Evolutionary conservation across 2,797 vertebrate genomes (phyloP), one percentile per base, ranked within the genome.

Genomic region (Scleropages formosus): DNA sequence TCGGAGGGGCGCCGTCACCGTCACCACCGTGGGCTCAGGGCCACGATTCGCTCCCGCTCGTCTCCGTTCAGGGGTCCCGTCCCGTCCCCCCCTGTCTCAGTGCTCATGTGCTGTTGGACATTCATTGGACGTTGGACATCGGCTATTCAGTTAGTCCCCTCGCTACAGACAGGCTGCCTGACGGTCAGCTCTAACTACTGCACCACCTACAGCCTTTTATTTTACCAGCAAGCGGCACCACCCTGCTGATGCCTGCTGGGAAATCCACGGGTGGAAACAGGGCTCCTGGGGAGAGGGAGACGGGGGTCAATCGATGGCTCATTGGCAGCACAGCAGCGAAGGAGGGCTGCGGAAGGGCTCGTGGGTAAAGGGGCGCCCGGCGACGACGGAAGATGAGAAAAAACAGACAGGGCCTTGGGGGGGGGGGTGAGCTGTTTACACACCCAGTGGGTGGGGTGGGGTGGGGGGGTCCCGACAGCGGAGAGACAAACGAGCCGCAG

Each of bases 391-490:
- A 62, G 56, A 56, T 20, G 39, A 63, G 18, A 78, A 78, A 65
- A 78, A 78, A 78, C 44, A 78, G 46, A 74, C 56, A 31, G 56
- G 69, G 72, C 77, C 77, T 68, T 74, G 64, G 24, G 72, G 65
- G 53, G n/a, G 66, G 24, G 7, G 56, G 44, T 18, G 1, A 26
- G 22, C 44, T 56, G 72, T 74, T 78, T 78, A 74, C 65, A 39
- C 39, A 53, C 65, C 20, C 27, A 20, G 15, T 22, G 20, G 27
- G 9, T 18, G n/a, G 59, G 24, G 27, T n/a, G 8, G 15, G 62
- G 27, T 75, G 65, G 69, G 46, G 61, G 31, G 47, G 60, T 39
- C 49, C 46, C 27, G 58, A 27, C 59, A 27, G 60, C 22, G 51
- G 62, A 49, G 62, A 39, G 26, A 15, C 27, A 11, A 11, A 12